phyloP scores from a whole-genome alignment of 2,797 vertebrate genomes.

The Pitangus sulphuratus region DNA sequence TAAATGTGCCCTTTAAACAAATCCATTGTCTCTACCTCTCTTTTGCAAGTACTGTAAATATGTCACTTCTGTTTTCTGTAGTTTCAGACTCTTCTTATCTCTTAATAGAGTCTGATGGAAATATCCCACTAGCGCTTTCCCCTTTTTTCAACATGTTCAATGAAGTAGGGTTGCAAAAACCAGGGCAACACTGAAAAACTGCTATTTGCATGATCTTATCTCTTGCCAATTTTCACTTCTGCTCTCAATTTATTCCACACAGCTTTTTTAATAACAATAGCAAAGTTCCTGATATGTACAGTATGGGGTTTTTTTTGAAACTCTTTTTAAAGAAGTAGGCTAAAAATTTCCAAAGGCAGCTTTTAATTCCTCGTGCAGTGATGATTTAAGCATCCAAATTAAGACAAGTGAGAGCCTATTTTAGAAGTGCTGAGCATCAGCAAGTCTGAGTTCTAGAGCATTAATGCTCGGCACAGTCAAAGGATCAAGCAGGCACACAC shows the following conservation, averaged over 20 bases:
- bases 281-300: not conserved
- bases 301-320: not conserved
- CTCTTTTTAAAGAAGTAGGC: constrained; percentile 41
- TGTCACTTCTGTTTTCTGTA: constrained; percentile 38
- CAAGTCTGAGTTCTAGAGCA: constrained; percentile 46
- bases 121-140: not conserved
- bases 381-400: constrained; percentile 53
- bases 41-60: constrained; percentile 7
- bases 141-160: not conserved
- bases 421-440: constrained; percentile 52
- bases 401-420: constrained; percentile 39
- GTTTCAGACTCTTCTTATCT: constrained; percentile 19
- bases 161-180: not conserved
- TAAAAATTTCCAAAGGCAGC: constrained; percentile 32
- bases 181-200: not conserved
- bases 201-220: not conserved
- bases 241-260: constrained; percentile 22
- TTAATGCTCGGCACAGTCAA: constrained; percentile 19
- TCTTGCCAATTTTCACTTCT: constrained; percentile 60
- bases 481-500: constrained; percentile 6
- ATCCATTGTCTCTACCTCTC: not conserved
- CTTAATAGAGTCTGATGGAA: constrained; percentile 18
- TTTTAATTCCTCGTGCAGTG: constrained; percentile 7
- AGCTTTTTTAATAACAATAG: constrained; percentile 46
- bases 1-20: constrained; percentile 20